Percentiles rank a stretch among this genome's conserved stretches.
Conservation (phyloP, 2,797 vertebrate genomes). For the Chelmon rostratus region DNA sequence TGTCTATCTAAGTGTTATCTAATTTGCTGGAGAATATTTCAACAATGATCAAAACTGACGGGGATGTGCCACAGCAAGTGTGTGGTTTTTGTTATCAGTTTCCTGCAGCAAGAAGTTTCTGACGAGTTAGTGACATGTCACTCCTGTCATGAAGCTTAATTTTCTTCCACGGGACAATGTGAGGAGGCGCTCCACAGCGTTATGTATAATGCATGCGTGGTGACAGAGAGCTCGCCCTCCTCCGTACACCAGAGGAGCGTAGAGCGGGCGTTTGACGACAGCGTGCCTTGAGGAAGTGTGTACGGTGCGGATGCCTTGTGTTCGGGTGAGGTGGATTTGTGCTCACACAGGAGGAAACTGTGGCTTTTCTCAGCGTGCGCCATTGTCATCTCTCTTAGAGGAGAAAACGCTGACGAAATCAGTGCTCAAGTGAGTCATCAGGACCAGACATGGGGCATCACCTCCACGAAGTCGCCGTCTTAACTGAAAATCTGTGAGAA, state of each 20-base stretch:
- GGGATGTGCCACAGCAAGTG: constrained; percentile 68
- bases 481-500: constrained; percentile 38
- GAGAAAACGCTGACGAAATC: constrained; percentile 56
- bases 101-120: constrained; percentile 65
- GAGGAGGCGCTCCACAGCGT: constrained; percentile 7
- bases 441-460: constrained; percentile 22
- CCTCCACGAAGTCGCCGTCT: constrained; percentile 10
- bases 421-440: constrained; percentile 40
- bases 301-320: neutral
- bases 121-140: constrained; percentile 58
- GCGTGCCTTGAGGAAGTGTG: neutral
- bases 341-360: constrained; percentile 21
- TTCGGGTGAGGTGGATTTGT: constrained; percentile 14
- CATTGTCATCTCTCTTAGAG: constrained; percentile 47
- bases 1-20: constrained; percentile 89
- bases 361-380: constrained; percentile 9
- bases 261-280: neutral
- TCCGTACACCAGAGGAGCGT: neutral
- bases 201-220: constrained; percentile 16
- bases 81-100: constrained; percentile 26
- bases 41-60: constrained; percentile 86
- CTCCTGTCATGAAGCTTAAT: constrained; percentile 30
- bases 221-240: constrained; percentile 10
- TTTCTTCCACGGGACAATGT: constrained; percentile 20
- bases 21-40: constrained; percentile 87